Evolutionary conservation across 2,888 invertebrate species (phyloP).

Genomic region (Bhutanitis thaidina): DNA sequence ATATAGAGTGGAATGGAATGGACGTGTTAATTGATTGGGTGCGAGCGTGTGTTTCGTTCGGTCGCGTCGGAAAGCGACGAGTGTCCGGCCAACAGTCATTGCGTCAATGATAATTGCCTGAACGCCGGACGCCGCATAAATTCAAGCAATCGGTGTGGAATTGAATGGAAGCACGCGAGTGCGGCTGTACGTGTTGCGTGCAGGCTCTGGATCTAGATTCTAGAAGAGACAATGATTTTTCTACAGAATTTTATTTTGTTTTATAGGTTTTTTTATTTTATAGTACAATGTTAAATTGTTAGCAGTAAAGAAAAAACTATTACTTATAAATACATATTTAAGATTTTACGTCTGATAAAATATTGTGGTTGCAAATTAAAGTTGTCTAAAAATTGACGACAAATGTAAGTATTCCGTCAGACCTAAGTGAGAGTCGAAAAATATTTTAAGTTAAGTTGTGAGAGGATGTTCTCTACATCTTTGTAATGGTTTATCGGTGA

Average conservation of each 20-base stretch:
- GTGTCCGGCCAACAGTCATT: conserved; percentile 64
- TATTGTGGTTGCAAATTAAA: too few species aligned
- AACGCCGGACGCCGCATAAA: conserved; percentile 51
- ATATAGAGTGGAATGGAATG: conserved; percentile 64
- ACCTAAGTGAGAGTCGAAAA: too few species aligned
- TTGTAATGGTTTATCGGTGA: conserved; percentile 30
- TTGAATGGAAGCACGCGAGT: conserved; percentile 54
- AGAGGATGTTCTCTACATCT: conserved; percentile 35
- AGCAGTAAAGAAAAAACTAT: too few species aligned
- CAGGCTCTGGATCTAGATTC: conserved; percentile 1
- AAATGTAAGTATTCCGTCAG: too few species aligned
- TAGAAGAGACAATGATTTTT: conserved; percentile 5
- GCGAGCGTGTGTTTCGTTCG: conserved; percentile 36
- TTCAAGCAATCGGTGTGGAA: conserved; percentile 59
- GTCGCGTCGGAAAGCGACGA: conserved; percentile 40
- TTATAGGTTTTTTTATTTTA: not conserved
- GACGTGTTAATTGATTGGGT: conserved; percentile 72
- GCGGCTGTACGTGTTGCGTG: conserved; percentile 28
- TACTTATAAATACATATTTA: too few species aligned
- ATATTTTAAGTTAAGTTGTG: too few species aligned
- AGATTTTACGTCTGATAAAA: too few species aligned
- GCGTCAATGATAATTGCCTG: conserved; percentile 71
- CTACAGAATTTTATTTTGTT: not conserved
- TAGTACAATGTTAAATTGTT: too few species aligned
- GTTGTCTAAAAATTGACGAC: too few species aligned